Evolutionary conservation across 2,888 invertebrate species (phyloP), one percentile per base, ranked within the genome.

Genomic region (Brachylomia viminalis): DNA sequence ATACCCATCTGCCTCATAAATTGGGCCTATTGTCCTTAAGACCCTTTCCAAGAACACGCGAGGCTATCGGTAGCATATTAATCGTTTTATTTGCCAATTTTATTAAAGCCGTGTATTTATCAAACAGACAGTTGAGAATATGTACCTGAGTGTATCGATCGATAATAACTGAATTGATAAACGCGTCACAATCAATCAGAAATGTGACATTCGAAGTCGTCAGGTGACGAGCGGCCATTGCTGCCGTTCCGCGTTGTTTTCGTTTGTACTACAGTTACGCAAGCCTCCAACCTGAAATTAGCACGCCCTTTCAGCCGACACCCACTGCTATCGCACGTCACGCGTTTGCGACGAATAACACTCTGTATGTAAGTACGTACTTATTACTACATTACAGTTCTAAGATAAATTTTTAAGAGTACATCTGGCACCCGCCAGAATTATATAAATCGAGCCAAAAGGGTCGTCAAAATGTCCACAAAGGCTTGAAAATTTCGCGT

Each of bases 221-320:
- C 80, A 85, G 85, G 83, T 87, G 88, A 87, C 83, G 82, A 83
- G 74, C 79, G 69, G 83, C 68, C 81, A 82, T 84, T 80, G 73
- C 67, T 85, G 82, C 85, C 88, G 90, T 92, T 91, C 92, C 92
- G 92, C 92, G 92, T 92, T 90, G 90, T 88, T 90, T 90, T 90
- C 91, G 91, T 92, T 89, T 91, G 91, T 92, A 92, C 92, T 92
- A 92, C 89, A 82, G 81, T 92, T 93, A 90, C 91, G 91, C 89
- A 92, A 92, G 87, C 82, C 71, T 85, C 84, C 73, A 82, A 85
- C 86, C 91, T 88, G 90, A 91, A 91, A 90, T 92, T 91, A 92
- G 92, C 90, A 77, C 91, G 91, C 91, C 91, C 91, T 92, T 93
- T 92, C 89, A 88, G 90, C 87, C 85, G 78, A 91, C 90, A 89